Evolutionary conservation across 2,797 vertebrate species (phyloP).

Genomic region (Pangasius sanitwongsei): DNA sequence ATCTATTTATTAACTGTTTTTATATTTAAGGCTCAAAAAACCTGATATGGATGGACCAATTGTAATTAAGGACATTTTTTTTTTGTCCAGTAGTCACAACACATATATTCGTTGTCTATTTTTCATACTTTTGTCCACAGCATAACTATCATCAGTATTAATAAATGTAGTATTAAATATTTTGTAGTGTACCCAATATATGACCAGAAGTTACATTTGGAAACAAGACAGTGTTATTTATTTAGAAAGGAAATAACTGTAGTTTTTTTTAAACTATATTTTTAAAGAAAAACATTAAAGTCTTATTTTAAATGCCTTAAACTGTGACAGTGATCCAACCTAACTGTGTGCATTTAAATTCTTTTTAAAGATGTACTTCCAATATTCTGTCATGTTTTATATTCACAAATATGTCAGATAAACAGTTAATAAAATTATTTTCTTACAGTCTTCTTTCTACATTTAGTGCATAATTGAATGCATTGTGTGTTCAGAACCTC

Average conservation of each 20-base stretch:
- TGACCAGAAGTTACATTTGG: not conserved
- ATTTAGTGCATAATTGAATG: not conserved
- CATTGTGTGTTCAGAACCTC: slow-evolving; percentile 3
- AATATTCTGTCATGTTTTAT: not conserved
- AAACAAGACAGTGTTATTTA: not conserved
- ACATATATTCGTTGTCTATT: not conserved
- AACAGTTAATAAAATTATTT: not conserved
- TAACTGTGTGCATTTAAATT: not conserved
- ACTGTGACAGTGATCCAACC: not conserved
- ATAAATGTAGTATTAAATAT: not conserved
- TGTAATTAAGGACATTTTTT: not conserved
- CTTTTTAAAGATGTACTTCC: not conserved
- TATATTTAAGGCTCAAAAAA: not conserved
- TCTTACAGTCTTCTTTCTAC: not conserved
- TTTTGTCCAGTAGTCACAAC: not conserved
- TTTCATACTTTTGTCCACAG: not conserved
- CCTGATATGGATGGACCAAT: not conserved
- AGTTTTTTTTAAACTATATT: not conserved
- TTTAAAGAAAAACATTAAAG: not conserved
- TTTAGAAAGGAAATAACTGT: not conserved
- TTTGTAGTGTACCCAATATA: not conserved
- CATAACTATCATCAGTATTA: not conserved
- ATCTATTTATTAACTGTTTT: not conserved
- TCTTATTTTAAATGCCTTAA: not conserved
- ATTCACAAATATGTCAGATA: not conserved